These are phyloP conservation scores for Sylvia atricapilla DNA, from an alignment of 2,113 vertebrate species.

Conservation along the genomic window DNA sequence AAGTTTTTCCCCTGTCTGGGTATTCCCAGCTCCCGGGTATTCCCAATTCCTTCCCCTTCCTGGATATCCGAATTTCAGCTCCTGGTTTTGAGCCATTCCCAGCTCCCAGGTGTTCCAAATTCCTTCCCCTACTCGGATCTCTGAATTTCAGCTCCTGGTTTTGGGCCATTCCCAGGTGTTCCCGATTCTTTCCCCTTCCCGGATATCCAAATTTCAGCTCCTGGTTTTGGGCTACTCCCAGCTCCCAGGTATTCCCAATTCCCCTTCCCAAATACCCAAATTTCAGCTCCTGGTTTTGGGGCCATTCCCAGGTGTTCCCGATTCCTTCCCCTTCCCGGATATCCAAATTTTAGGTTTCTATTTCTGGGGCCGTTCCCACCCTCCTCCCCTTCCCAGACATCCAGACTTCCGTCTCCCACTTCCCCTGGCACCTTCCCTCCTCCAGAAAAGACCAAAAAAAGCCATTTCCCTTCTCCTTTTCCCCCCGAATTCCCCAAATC, in stretches of 20 bases:
- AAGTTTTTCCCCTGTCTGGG: too few relatives aligned
- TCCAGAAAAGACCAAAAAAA: background rate
- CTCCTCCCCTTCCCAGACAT: background rate
- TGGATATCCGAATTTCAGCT: background rate
- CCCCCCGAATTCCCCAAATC: rapidly evolving
- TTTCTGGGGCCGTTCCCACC: background rate
- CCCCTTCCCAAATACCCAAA: background rate
- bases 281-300: too few relatives aligned
- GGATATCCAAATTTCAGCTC: background rate
- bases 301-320: background rate
- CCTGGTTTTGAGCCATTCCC: too few relatives aligned
- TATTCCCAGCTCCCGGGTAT: too few relatives aligned
- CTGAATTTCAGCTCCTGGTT: background rate
- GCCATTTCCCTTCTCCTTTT: background rate
- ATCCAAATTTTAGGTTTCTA: background rate
- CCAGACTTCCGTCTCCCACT: background rate
- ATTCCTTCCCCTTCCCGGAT: background rate
- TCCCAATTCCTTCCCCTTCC: too few relatives aligned
- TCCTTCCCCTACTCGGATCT: background rate
- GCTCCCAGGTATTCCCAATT: background rate
- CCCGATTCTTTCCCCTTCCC: background rate
- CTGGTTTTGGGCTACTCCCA: too few relatives aligned
- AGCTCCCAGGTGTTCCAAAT: background rate
- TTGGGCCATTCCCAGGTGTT: background rate
- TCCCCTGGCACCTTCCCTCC: rapidly evolving